A percentile compares a stretch with the other conserved stretches of the same genome.
Evolutionary conservation across 1,140 invertebrate species (phyloP).

Genomic region (Drosophila kohkoa): DNA sequence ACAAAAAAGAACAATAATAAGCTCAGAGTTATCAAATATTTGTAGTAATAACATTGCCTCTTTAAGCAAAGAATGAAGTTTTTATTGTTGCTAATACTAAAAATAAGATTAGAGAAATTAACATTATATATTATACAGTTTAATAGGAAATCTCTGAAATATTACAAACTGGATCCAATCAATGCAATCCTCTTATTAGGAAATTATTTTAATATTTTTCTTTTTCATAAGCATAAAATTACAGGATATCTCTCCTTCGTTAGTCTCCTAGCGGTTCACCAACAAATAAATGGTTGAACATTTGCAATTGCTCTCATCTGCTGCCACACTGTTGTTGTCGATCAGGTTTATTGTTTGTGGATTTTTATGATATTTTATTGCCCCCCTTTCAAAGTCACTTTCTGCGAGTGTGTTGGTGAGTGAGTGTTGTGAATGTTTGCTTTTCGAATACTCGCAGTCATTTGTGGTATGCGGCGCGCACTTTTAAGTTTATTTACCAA

Average conservation of each 20-base stretch:
- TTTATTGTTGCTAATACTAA: too few relatives aligned
- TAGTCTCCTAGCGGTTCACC: not conserved
- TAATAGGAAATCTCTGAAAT: too few relatives aligned
- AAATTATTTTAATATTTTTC: too few relatives aligned
- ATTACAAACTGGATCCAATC: too few relatives aligned
- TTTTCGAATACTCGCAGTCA: constrained; percentile 25
- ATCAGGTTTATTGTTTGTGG: constrained; percentile 51
- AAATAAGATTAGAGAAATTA: too few relatives aligned
- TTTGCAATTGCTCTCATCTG: constrained; percentile 21
- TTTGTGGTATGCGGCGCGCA: constrained; percentile 31
- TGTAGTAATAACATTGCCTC: too few relatives aligned
- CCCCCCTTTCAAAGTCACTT: not conserved
- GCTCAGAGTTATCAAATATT: too few relatives aligned
- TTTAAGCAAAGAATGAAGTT: too few relatives aligned
- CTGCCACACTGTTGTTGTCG: constrained; percentile 15
- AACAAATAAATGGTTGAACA: constrained; percentile 10
- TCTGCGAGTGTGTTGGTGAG: not conserved
- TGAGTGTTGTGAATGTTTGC: not conserved
- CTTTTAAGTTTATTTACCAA: constrained; percentile 38
- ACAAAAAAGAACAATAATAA: too few relatives aligned
- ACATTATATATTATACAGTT: too few relatives aligned
- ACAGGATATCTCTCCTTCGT: not conserved
- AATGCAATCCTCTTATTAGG: too few relatives aligned
- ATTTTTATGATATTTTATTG: constrained; percentile 68
- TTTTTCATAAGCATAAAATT: not conserved